Evolutionary conservation across 2,888 invertebrate species (phyloP), one percentile per base, ranked within the genome.

Genomic region (Timandra comae): DNA sequence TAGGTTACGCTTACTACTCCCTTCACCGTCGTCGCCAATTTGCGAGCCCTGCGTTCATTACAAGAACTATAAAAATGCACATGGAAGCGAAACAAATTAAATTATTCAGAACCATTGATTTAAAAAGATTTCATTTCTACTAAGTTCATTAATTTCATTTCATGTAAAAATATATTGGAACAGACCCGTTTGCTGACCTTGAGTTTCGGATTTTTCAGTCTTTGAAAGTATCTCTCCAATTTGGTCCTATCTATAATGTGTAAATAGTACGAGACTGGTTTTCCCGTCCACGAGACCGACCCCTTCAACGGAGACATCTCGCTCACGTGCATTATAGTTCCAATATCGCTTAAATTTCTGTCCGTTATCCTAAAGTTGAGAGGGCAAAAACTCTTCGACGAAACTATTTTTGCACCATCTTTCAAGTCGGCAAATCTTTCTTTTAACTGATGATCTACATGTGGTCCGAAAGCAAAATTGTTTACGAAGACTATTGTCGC

Each of bases 311-410:
- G 97, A 44, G 96, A 93, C 91, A 99, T 93, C 86, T 98, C 98
- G 48, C 93, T 93, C 24, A 99, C 97, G 77, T 98, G 97, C 96
- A 99, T 97, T 63, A 99, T 99, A 44, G 98, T 97, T 49, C 98
- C 98, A 69, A 99, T 98, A 85, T 99, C 98, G 81, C 95, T 96
- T 42, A 99, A 89, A 84, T 98, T 99, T 69, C 99, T 89, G 78
- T 99, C 98, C 16, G 98, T 99, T 71, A 99, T 98, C 52, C 98
- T 90, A 87, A 98, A 98, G 86, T 98, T 99, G 34, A 98, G 88
- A n/a, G 98, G 97, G 74, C 98, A 99, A 84, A 99, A 99, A 52
- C 98, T 97, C 80, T 98, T 99, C 10, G 99, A 99, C 20, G 99
- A 99, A 25, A 99, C 97, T 52, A 99, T 98, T 60, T 96, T 91